Base-by-base conservation (phyloP, 2,888 invertebrate species). In the Muscina levida region DNA sequence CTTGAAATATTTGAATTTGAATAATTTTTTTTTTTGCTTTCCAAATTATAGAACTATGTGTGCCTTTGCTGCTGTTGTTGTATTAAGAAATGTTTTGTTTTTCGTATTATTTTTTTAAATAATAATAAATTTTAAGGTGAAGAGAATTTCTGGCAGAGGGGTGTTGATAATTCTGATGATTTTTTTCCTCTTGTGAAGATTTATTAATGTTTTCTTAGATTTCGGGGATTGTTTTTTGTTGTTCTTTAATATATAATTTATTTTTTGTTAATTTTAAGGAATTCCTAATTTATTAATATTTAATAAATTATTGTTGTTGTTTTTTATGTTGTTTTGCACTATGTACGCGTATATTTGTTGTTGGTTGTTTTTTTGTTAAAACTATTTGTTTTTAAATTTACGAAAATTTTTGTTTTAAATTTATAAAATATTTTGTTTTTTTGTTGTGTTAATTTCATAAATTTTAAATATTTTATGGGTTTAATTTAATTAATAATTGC, bases 401-500 rank as follows among this genome's bases (percentile, higher is more conserved):
- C 82, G 84, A 78, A 84, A 77, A 84, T 83, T 80, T 82, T 78
- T 73, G 24, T 83, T 81, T 82, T 83, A 80, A 83, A 78, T 85
- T 85, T 84, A 82, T 72, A 83, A 82, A 82, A 84, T 73, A 85
- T 84, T 85, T 85, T 74, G 56, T 82, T 82, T 57, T 82, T 57
- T 68, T 81, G 79, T 79, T 75, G 44, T n/a, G n/a, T n/a, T 75
- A 66, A 71, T 65, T 83, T 79, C 68, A 70, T 77, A 65, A 83
- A 48, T 85, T 82, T 84, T 70, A 65, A 65, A 67, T 66, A 67
- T 73, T 57, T 74, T 73, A 57, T 67, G 72, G 51, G 53, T 85
- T 87, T 85, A 87, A 85, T 85, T 88, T 83, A 76, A 83, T 83
- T 86, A 87, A 85, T 88, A 89, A 88, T 88, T 88, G 89, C 88